Percentiles rank a stretch among this genome's conserved stretches.
Evolutionary conservation across 2,113 vertebrate species (phyloP).

Genomic region (Psittacula cyanocephala): DNA sequence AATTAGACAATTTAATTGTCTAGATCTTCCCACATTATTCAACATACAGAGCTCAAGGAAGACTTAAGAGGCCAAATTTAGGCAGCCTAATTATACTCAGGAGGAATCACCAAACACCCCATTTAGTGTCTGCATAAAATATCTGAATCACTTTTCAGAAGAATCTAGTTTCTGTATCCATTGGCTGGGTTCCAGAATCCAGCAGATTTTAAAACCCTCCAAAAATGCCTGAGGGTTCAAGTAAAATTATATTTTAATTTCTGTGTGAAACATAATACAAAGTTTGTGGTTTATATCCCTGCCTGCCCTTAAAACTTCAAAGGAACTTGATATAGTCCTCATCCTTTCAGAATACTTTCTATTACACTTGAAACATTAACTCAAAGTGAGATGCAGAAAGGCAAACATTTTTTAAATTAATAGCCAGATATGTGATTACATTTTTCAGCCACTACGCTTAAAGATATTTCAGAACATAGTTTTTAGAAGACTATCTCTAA

Average conservation of each 20-base stretch:
- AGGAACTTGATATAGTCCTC: background rate
- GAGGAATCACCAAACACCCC: background rate
- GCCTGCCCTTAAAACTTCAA: background rate
- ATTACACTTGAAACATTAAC: background rate
- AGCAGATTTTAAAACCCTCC: background rate
- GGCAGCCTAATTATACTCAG: background rate
- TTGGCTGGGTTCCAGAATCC: background rate
- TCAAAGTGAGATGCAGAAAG: slow-evolving; percentile 33
- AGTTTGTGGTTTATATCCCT: background rate
- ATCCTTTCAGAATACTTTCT: slow-evolving; percentile 21
- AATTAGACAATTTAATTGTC: background rate
- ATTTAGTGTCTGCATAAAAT: background rate
- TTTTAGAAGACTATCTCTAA: slow-evolving; percentile 46
- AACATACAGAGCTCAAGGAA: background rate
- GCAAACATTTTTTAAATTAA: background rate
- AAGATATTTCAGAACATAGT: slow-evolving; percentile 18
- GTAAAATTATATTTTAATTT: background rate
- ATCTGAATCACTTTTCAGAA: background rate
- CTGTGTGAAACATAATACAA: background rate
- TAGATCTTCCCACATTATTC: background rate
- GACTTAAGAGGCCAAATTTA: background rate
- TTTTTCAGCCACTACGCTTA: slow-evolving; percentile 7
- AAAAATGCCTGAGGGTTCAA: background rate
- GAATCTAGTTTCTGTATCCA: background rate
- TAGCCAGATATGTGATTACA: slow-evolving; percentile 1